Conservation (phyloP, 2,888 invertebrate species). For the Eristalinus sepulchralis region DNA sequence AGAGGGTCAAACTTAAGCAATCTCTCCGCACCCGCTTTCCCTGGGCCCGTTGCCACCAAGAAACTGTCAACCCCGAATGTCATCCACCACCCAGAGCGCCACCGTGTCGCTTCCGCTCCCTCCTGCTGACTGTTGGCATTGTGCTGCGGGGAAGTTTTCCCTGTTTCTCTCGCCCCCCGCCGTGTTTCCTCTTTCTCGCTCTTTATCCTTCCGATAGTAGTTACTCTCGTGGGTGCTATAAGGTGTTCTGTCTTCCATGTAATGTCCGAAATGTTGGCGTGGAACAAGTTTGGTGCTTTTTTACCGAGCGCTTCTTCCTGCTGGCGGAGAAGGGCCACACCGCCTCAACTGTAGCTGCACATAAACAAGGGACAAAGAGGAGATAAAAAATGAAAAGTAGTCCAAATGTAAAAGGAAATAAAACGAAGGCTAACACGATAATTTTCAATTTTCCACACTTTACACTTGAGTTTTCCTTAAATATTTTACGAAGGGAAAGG, state of each 20-base stretch:
- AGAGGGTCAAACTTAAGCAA: slow-evolving; percentile 46
- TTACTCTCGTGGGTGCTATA: slow-evolving; percentile 43
- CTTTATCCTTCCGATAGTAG: slow-evolving; percentile 26
- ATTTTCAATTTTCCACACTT: slow-evolving; percentile 46
- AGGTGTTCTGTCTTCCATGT: slow-evolving; percentile 43
- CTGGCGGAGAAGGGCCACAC: not conserved
- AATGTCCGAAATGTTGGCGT: slow-evolving; percentile 52
- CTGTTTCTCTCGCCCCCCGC: not conserved
- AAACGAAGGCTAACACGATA: slow-evolving; percentile 28
- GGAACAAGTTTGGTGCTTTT: slow-evolving; percentile 11
- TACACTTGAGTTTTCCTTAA: slow-evolving; percentile 37
- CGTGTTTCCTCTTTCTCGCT: no score
- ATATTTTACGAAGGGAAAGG: slow-evolving; percentile 37
- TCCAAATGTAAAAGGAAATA: slow-evolving; percentile 19
- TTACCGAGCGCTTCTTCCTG: not conserved
- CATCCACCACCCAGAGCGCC: slow-evolving; percentile 3
- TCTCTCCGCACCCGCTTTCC: not conserved
- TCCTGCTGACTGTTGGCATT: slow-evolving; percentile 7
- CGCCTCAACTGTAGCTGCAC: slow-evolving; percentile 26
- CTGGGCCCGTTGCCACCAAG: slow-evolving; percentile 7
- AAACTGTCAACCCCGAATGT: slow-evolving; percentile 37
- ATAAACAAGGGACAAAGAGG: slow-evolving; percentile 30
- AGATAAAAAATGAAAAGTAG: slow-evolving; percentile 40
- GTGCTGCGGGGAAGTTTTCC: not conserved
- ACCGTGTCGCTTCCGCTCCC: no score